Conservation (phyloP, 2,113 vertebrate genomes). For the Patagioenas fasciata region DNA sequence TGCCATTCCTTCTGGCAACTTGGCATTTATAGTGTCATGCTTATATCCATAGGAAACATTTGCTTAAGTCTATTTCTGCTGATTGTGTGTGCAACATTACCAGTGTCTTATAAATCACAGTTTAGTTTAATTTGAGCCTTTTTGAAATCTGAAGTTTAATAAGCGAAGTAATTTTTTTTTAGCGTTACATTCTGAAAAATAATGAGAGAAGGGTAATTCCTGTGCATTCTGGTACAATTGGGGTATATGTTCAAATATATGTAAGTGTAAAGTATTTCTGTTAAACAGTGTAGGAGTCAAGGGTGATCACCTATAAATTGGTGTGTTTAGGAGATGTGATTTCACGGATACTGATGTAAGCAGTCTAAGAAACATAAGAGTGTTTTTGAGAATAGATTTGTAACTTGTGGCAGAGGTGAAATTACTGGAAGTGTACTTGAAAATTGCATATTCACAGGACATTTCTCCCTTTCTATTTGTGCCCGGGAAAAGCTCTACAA, state of each 20-base stretch:
- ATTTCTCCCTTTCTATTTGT: not conserved
- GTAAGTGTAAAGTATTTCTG: not conserved
- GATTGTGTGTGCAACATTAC: not conserved
- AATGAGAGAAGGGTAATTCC: not conserved
- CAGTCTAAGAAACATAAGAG: not conserved
- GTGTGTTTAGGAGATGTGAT: not conserved
- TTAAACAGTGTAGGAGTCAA: not conserved
- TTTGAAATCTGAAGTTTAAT: not conserved
- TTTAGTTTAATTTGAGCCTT: not conserved
- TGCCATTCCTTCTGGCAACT: not conserved
- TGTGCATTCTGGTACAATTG: not conserved
- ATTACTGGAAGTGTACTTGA: not conserved
- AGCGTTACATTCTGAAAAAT: not conserved
- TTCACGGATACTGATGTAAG: not conserved
- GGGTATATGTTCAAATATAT: not conserved
- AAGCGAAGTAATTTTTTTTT: not conserved
- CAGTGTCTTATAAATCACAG: not conserved
- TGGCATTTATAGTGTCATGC: accelerated
- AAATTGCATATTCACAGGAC: not conserved
- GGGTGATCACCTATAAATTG: not conserved
- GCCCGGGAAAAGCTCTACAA: not conserved
- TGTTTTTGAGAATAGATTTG: not conserved
- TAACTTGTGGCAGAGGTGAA: not conserved
- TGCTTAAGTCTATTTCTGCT: not conserved
- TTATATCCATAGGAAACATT: not conserved